Base-by-base conservation (phyloP, 2,113 vertebrate species). In the Fukomys damarensis region DNA sequence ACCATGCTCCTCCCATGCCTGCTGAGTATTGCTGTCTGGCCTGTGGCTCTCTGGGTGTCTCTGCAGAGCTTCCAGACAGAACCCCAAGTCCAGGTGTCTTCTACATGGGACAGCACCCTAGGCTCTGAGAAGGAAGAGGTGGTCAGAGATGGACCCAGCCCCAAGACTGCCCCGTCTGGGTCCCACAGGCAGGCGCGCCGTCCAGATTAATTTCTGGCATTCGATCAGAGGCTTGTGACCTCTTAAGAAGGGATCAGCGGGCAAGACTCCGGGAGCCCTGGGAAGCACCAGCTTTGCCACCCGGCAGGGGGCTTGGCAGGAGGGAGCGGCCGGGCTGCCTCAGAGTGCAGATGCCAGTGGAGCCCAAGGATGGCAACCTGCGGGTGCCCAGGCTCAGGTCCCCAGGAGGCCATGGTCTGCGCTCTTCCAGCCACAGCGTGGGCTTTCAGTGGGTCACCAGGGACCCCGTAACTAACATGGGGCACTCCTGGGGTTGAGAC, bases 391-490 rank as follows among this genome's bases (percentile, higher is more conserved):
- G 35, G 80, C 65, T 35, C 11, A 20, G 0, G 41, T 16, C 38
- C 76, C 87, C 14, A 0, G 0, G 32, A 6, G 26, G 10, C 65
- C 61, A 1, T 2, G 63, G 74, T 49, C 35, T 46, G 17, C 38
- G 88, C 4, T 24, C 91, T 58, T 58, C n/a, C 22, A n/a, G 19
- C 76, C 30, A 38, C 58, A 7, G 63, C 32, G 12, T 5, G 0
- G 22, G 80, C 83, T 65, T 58, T 82, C 22, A 1, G 3, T 2
- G 22, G 24, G 54, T 79, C 96, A 38, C 81, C 5, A 6, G 97
- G 95, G 84, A 86, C 93, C 93, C 96, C 8, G 32, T 92, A 85
- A 79, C 96, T 70, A 96, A 86, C 84, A 81, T 61, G 54, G n/a
- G 30, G 38, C 54, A 20, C 96, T 35, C 80, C 49, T 22, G 96